phyloP scores from a whole-genome alignment of 2,888 invertebrate species.

The Rosalia funebris region DNA sequence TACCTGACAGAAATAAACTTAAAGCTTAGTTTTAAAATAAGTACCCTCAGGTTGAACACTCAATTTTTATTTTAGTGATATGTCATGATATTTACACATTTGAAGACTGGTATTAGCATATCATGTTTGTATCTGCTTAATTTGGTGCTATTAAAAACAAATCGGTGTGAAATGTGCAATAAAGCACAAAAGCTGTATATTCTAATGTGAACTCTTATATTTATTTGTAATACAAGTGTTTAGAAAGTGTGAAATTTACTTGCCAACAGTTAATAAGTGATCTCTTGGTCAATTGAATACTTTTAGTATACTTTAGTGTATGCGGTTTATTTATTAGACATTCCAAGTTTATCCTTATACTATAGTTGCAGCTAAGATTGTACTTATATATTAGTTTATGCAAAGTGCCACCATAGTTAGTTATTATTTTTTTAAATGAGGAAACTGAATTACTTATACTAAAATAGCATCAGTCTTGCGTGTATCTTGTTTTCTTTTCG shows the following conservation, averaged over 20 bases:
- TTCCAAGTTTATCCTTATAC: too few relatives aligned
- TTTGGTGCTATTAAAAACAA: slow-evolving; percentile 11
- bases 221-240: too few relatives aligned
- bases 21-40: too few relatives aligned
- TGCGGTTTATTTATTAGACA: background rate
- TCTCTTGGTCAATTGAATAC: slow-evolving; percentile 23
- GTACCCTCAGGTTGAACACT: too few relatives aligned
- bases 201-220: too few relatives aligned
- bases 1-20: too few relatives aligned
- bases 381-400: background rate
- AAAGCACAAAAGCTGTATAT: slow-evolving; percentile 3
- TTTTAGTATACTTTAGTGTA: background rate
- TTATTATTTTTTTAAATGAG: background rate
- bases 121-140: slow-evolving; percentile 21
- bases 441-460: too few relatives aligned
- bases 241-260: too few relatives aligned
- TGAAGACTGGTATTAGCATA: slow-evolving; percentile 22
- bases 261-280: slow-evolving; percentile 14
- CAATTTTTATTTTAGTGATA: too few relatives aligned
- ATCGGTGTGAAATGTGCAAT: background rate
- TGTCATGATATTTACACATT: slow-evolving; percentile 2
- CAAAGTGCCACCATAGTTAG: background rate
- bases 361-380: background rate
- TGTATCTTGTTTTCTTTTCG: too few relatives aligned
- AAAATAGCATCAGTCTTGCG: too few relatives aligned